Conservation (phyloP, 1,140 invertebrate genomes). For the Drosophila pallidifrons region DNA sequence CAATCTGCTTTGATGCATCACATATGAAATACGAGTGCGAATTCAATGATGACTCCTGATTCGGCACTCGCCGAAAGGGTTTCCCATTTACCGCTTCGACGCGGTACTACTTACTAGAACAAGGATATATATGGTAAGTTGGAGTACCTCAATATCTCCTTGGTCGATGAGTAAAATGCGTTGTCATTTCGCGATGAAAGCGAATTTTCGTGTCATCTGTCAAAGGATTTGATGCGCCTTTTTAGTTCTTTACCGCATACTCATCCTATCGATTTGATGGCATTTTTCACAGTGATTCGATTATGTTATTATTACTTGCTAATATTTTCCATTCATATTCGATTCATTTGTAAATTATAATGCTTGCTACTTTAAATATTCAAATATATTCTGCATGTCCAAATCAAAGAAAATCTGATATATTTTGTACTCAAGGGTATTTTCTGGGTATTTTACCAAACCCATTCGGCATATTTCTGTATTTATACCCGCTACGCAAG, state of each 20-base stretch:
- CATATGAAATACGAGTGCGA: constrained; percentile 52
- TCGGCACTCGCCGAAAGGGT: constrained; percentile 52
- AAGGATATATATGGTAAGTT: constrained; percentile 3
- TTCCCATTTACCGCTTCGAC: constrained; percentile 15
- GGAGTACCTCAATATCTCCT: background rate
- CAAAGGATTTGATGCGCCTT: constrained; percentile 66
- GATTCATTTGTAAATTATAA: background rate
- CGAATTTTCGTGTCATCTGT: constrained; percentile 78
- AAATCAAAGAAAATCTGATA: no score
- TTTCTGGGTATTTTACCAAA: no score
- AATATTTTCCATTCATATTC: constrained; percentile 1
- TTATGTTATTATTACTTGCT: constrained; percentile 5
- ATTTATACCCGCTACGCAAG: no score
- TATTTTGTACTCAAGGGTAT: no score
- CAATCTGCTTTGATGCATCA: constrained; percentile 77
- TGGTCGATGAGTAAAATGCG: background rate
- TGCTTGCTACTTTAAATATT: no score
- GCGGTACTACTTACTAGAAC: constrained; percentile 23
- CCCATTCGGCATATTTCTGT: no score
- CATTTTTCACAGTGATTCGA: constrained; percentile 3
- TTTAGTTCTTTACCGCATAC: constrained; percentile 2
- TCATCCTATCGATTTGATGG: constrained; percentile 5
- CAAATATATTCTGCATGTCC: no score
- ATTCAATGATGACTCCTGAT: constrained; percentile 20
- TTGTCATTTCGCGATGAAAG: constrained; percentile 53